Base-by-base conservation (phyloP, 1,140 invertebrate genomes). In the Tetramorium parvispinum region DNA sequence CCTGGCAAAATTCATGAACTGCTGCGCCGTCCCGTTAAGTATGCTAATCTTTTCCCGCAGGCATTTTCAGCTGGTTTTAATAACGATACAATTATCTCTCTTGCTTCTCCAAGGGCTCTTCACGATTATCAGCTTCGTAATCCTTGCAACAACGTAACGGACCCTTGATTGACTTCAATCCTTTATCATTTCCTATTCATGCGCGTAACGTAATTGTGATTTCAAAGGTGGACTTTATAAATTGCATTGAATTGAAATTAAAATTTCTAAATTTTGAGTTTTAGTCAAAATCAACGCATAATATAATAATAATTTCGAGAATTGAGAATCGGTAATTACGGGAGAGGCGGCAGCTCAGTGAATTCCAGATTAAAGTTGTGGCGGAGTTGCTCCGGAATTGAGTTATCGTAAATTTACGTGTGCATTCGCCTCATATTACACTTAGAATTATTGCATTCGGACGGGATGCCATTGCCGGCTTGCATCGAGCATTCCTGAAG, bases 1-100 rank as follows among this genome's bases (percentile, higher is more conserved):
- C 46, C 21, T 53, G 21, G 77, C 77, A 65, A 68, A 81, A 81
- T 70, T 81, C 49, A 43, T 46, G 61, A 27, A 46, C 49, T 65
- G 49, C 27, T 13, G 8, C 13, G 32, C n/a, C n/a, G 13, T 21
- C 21, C 13, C 32, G 21, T 68, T 78, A 32, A 46, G 13, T 66
- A 40, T 46, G 78, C 53, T 83, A 83, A 83, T 83, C 53, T 49
- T 21, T 57, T 24, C 13, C n/a, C 40, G 61, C 49, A 27, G 53
- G n/a, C 43, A 49, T 83, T 83, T 75, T 59, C 53, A 43, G n/a
- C 10, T 59, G 18, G 10, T 46, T 57, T 71, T 70, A 71, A 43
- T 55, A 21, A 83, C 24, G 66, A 57, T 57, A 59, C n/a, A 75
- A 75, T 83, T 59, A 46, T 5, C 18, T 24, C 6, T n/a, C 51